A percentile compares a stretch with the other conserved stretches of the same genome.
These are phyloP conservation scores for Drosophila mayri DNA, from an alignment of 1,140 invertebrate species.

Conservation along the genomic window DNA sequence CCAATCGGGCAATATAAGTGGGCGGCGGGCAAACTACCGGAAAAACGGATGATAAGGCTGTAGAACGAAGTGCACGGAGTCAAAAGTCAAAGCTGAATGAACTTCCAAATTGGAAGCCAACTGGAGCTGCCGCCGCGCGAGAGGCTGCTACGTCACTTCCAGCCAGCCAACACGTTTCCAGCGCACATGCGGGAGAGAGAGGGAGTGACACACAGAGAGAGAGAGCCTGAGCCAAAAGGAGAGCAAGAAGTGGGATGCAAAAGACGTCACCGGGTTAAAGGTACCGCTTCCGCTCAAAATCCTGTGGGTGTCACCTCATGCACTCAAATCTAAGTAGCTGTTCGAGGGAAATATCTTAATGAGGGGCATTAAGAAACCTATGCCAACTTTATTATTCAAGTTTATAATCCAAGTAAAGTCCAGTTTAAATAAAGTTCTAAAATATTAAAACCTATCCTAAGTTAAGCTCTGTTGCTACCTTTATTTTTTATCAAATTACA, in stretches of 20 bases:
- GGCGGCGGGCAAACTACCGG: conserved; percentile 23
- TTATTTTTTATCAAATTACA: not conserved
- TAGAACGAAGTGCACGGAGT: conserved; percentile 37
- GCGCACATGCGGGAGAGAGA: conserved; percentile 44
- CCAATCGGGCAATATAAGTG: conserved; percentile 6
- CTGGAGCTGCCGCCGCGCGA: conserved; percentile 51
- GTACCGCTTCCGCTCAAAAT: conserved; percentile 28
- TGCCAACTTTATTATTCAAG: no score
- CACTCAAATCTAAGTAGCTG: conserved; percentile 9
- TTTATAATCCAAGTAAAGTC: no score
- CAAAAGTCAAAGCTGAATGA: conserved; percentile 81
- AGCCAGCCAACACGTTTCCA: conserved; percentile 40
- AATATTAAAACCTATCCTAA: not conserved
- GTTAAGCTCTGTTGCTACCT: not conserved
- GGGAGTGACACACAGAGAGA: conserved; percentile 13
- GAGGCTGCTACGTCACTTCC: conserved; percentile 66
- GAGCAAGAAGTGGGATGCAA: conserved; percentile 14
- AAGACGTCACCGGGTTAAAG: conserved; percentile 58
- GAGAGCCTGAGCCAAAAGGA: not conserved
- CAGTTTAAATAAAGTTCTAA: no score
- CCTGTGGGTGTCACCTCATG: conserved; percentile 26
- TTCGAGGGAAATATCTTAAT: not conserved
- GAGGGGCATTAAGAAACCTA: no score
- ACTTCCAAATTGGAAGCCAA: conserved; percentile 75
- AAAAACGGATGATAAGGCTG: conserved; percentile 2